Percentiles rank a stretch among this genome's conserved stretches.
These are phyloP conservation scores for Toxostoma redivivum DNA, from an alignment of 2,113 vertebrate genomes.

Conservation along the genomic window DNA sequence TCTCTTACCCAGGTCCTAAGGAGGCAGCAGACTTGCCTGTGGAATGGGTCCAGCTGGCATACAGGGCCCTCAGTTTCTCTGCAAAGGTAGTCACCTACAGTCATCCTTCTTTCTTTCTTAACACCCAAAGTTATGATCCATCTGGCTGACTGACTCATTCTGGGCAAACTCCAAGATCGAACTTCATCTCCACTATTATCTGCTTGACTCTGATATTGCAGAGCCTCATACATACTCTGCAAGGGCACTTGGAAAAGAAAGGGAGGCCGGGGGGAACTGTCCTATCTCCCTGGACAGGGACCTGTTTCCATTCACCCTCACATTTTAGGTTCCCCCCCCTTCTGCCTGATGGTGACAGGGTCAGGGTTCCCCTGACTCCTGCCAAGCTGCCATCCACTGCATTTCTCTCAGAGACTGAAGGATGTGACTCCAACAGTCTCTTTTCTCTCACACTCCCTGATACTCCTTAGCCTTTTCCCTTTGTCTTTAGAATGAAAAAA, in stretches of 20 bases:
- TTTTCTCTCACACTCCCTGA: background rate
- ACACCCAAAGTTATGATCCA: background rate
- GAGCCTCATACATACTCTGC: background rate
- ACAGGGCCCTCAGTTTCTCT: background rate
- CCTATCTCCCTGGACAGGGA: background rate
- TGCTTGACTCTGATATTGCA: background rate
- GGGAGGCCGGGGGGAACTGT: rapidly evolving
- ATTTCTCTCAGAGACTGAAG: background rate
- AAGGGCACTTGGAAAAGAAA: background rate
- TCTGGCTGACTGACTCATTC: background rate
- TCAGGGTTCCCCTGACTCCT: background rate
- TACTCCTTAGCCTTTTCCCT: background rate
- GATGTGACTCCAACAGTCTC: background rate
- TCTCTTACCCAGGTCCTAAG: background rate
- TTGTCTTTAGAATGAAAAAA: background rate
- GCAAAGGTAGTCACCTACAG: background rate
- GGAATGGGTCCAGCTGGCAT: background rate
- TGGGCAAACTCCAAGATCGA: background rate
- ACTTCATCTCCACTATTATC: background rate
- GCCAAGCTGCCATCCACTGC: background rate
- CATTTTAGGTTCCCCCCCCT: background rate
- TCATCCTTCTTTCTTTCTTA: background rate
- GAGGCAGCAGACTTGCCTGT: background rate
- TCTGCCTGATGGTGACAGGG: background rate
- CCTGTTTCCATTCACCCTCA: background rate